Conservation (phyloP, 92 coral and sea anemone genomes). For the Isaurus tuberculatus region DNA sequence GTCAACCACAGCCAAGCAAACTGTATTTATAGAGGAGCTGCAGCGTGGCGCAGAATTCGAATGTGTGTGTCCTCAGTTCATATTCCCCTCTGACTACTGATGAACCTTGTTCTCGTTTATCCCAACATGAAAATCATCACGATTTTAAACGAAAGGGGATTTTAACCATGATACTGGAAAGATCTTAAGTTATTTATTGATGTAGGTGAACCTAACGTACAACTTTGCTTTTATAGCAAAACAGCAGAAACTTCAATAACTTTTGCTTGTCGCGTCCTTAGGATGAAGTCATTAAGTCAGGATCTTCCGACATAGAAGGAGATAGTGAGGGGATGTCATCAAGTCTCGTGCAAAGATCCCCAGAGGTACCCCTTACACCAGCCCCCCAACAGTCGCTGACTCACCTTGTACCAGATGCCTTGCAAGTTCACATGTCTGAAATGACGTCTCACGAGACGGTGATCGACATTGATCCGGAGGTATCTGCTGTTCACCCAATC, state of each 20-base stretch:
- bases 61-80: neutral
- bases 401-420: conserved; percentile 53
- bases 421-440: conserved; percentile 68
- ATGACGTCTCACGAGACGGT: conserved; percentile 46
- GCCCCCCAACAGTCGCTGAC: conserved; percentile 33
- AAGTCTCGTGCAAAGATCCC: conserved; percentile 50
- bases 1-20: neutral
- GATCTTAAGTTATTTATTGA: no score
- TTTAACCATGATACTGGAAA: no score
- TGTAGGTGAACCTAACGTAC: no score
- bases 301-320: conserved; percentile 81
- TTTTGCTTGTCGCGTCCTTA: neutral
- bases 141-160: no score
- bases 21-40: neutral
- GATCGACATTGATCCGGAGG: conserved; percentile 28
- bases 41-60: neutral
- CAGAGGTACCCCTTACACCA: conserved; percentile 67
- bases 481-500: conserved; percentile 35
- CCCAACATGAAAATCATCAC: no score
- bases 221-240: no score
- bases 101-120: no score
- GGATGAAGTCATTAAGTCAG: conserved; percentile 72
- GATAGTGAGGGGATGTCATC: conserved; percentile 51
- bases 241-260: no score
- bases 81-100: no score